Evolutionary conservation across 1,140 invertebrate species (phyloP).

Genomic region (Cylas formicarius): DNA sequence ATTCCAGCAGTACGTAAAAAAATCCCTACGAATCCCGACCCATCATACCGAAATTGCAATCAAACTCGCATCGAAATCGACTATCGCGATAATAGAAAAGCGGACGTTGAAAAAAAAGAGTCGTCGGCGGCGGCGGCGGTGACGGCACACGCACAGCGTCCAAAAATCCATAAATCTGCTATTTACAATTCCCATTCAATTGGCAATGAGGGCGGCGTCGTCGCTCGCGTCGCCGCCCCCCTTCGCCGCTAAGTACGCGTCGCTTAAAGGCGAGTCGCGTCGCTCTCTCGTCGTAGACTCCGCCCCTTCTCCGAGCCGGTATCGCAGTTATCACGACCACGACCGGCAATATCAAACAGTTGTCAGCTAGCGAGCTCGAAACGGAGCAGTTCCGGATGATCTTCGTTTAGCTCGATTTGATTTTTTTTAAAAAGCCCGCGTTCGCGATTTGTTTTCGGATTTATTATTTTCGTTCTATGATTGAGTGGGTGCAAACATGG

Average conservation of each 20-base stretch:
- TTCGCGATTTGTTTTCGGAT: constrained; percentile 1
- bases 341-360: constrained; percentile 31
- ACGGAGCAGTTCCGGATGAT: too few species aligned
- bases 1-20: too few species aligned
- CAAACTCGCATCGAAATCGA: too few species aligned
- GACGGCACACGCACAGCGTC: too few species aligned
- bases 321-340: constrained; percentile 29
- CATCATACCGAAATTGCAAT: too few species aligned
- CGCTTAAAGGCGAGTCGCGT: constrained; percentile 20
- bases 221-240: constrained; percentile 8
- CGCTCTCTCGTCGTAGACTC: neutral
- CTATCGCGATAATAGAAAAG: too few species aligned
- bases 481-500: constrained; percentile 27
- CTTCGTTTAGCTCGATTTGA: too few species aligned
- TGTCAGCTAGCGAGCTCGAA: constrained; percentile 9
- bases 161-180: constrained; percentile 25
- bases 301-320: constrained; percentile 17
- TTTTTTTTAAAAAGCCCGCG: constrained; percentile 4
- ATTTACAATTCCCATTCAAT: constrained; percentile 36
- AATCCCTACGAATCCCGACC: too few species aligned
- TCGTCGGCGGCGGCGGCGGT: too few species aligned
- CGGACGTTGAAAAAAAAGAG: too few species aligned
- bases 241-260: constrained; percentile 13
- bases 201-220: constrained; percentile 24
- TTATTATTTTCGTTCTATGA: neutral